Conservation (phyloP, 2,797 vertebrate genomes). For the Mormyrops attenuatus region DNA sequence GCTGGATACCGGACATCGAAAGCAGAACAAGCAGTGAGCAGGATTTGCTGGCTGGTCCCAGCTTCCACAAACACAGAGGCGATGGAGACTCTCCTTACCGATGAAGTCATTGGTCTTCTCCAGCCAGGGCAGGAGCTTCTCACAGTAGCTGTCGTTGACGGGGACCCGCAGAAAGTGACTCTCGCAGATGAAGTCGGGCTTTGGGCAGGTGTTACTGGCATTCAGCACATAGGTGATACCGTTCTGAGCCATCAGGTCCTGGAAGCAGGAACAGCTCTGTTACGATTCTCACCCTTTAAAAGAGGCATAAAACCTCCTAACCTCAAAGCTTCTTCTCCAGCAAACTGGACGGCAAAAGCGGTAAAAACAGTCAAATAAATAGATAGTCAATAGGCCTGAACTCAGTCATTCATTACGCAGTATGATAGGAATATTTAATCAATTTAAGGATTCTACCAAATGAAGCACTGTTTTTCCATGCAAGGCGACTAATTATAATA, state of each 20-base stretch:
- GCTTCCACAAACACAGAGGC: neutral
- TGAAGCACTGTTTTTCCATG: neutral
- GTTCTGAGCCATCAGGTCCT: slow-evolving; percentile 93
- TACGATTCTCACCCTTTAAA: neutral
- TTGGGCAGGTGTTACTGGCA: slow-evolving; percentile 94
- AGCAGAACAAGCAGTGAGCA: neutral
- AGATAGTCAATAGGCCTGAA: neutral
- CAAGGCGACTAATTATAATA: neutral
- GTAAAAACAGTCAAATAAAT: neutral
- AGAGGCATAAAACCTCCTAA: neutral
- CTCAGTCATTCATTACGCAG: neutral
- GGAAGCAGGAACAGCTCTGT: slow-evolving; percentile 8
- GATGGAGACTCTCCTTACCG: slow-evolving; percentile 60
- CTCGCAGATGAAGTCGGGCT: slow-evolving; percentile 94
- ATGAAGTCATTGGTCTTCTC: slow-evolving; percentile 95
- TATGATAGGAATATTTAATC: neutral
- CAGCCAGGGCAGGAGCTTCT: slow-evolving; percentile 92
- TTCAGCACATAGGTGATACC: slow-evolving; percentile 95
- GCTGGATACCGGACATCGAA: neutral
- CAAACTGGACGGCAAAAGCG: neutral
- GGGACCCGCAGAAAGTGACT: slow-evolving; percentile 95
- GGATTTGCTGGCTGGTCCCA: neutral
- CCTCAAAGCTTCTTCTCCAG: neutral
- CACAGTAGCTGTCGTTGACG: slow-evolving; percentile 95
- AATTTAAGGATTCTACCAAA: neutral